Base-by-base conservation (phyloP, 2,797 vertebrate species). In the Coccyzus lansbergi region DNA sequence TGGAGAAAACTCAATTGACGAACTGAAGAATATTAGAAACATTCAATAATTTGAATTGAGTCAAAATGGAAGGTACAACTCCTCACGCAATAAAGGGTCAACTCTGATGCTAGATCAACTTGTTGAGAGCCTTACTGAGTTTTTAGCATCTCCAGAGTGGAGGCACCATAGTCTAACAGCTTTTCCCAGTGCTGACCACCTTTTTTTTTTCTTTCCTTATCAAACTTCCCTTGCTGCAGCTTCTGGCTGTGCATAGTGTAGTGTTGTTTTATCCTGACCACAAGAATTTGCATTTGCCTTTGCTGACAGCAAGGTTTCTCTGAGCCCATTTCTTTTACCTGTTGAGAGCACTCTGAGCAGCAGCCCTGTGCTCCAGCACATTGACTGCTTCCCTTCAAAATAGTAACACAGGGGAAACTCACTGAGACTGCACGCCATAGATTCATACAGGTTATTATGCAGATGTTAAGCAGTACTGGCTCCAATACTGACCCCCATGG, bases 271-370 rank as follows among this genome's bases (percentile, higher is more conserved):
- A 40, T 17, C 34, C 51, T 76, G 85, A 83, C 67, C 46, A 51
- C 60, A 87, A 48, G 44, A 62, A 90, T 82, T 31, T 83, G 42
- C 71, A 90, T 85, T 83, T 87, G 36, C 68, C 67, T 94, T 85
- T 83, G 68, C 79, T 83, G 52, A 80, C 83, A 68, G 68, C 64
- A 89, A 83, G 48, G 52, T 48, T 83, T 19, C 55, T 62, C 38
- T 53, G 55, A 71, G 36, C 11, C 24, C 18, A 9, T 33, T 71
- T 81, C 52, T 85, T 60, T 34, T 48, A 46, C 19, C 24, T 64
- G 22, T 25, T 60, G 28, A 91, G 46, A 83, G 26, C 20, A 62
- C 15, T 72, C 26, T 62, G 38, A 83, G 75, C 7, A 74, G 53
- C 44, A 84, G 36, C 9, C 6, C 63, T 33, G 42, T 17, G 3